A percentile compares a stretch with the other conserved stretches of the same genome.
phyloP scores from a whole-genome alignment of 2,113 vertebrate genomes.

The Zosterops pallidus region DNA sequence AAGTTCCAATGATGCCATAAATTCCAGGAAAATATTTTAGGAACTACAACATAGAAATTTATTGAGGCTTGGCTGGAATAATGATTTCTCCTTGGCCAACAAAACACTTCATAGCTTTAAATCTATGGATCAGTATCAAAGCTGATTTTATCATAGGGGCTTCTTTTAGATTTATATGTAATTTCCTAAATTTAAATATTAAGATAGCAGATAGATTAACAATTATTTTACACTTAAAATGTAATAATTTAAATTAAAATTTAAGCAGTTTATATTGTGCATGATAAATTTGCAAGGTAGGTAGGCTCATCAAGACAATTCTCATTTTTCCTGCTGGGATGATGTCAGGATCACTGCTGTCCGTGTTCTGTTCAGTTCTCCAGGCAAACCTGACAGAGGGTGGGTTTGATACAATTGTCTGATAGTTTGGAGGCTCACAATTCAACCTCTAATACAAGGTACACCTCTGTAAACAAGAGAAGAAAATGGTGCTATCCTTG shows the following conservation, averaged over 20 bases:
- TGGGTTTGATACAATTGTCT: neutral
- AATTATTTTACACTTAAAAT: neutral
- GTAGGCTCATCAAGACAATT: neutral
- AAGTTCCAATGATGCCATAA: slow-evolving; percentile 65
- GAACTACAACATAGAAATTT: slow-evolving; percentile 45
- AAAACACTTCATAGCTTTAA: slow-evolving; percentile 10
- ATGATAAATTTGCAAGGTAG: neutral
- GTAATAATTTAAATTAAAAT: neutral
- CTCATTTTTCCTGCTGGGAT: neutral
- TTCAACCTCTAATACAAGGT: neutral
- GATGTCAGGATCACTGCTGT: fast-evolving
- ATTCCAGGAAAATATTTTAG: slow-evolving; percentile 68
- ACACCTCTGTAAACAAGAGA: neutral
- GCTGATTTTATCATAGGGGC: neutral
- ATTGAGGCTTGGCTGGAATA: slow-evolving; percentile 42
- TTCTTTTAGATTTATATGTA: neutral
- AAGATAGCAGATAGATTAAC: neutral
- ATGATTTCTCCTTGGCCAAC: slow-evolving; percentile 17
- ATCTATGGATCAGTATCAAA: slow-evolving; percentile 7
- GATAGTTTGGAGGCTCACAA: neutral
- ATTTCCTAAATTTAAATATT: neutral
- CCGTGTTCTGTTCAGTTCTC: neutral
- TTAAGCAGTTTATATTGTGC: neutral
- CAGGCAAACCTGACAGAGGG: neutral
- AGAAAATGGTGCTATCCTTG: neutral